Conservation (phyloP, 2,888 invertebrate genomes). For the Caenorhabditis becei region DNA sequence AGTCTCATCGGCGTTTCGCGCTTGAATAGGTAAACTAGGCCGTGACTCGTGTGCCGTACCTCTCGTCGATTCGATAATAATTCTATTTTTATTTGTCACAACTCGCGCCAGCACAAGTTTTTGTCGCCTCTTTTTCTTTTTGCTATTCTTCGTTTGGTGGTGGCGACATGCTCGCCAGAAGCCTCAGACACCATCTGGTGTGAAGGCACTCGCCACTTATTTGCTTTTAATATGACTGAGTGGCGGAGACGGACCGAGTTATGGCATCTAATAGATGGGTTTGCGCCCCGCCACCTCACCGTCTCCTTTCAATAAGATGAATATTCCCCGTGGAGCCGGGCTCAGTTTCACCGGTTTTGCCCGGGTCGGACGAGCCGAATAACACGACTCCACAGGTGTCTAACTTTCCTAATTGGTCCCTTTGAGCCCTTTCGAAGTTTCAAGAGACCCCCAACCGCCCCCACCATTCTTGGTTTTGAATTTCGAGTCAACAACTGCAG, state of each 20-base stretch:
- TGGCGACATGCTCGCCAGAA: slow-evolving; percentile 23
- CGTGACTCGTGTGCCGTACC: slow-evolving; percentile 17
- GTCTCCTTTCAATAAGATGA: slow-evolving; percentile 8
- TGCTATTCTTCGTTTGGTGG: slow-evolving; percentile 37
- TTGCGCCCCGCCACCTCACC: not conserved
- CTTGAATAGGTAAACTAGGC: slow-evolving; percentile 50
- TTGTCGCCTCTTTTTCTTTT: slow-evolving; percentile 38
- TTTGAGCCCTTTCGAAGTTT: not conserved
- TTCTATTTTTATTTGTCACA: slow-evolving; percentile 60
- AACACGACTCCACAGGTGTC: slow-evolving; percentile 16
- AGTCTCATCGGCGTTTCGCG: slow-evolving; percentile 25
- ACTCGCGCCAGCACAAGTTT: slow-evolving; percentile 13
- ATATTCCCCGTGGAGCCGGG: not conserved
- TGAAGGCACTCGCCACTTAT: slow-evolving; percentile 11
- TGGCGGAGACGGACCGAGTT: slow-evolving; percentile 14
- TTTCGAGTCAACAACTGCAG: slow-evolving; percentile 30
- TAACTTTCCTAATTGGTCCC: slow-evolving; percentile 12
- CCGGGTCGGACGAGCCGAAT: not conserved
- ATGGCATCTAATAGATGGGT: slow-evolving; percentile 18
- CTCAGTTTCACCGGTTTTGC: not conserved
- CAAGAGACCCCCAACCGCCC: slow-evolving; percentile 5
- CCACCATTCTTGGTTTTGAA: slow-evolving; percentile 26
- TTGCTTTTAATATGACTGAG: slow-evolving; percentile 45
- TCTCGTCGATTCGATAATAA: slow-evolving; percentile 47
- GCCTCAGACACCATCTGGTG: slow-evolving; percentile 46